Evolutionary conservation across 1,140 invertebrate species (phyloP).

Genomic region (Leptinotarsa undecemlineata): DNA sequence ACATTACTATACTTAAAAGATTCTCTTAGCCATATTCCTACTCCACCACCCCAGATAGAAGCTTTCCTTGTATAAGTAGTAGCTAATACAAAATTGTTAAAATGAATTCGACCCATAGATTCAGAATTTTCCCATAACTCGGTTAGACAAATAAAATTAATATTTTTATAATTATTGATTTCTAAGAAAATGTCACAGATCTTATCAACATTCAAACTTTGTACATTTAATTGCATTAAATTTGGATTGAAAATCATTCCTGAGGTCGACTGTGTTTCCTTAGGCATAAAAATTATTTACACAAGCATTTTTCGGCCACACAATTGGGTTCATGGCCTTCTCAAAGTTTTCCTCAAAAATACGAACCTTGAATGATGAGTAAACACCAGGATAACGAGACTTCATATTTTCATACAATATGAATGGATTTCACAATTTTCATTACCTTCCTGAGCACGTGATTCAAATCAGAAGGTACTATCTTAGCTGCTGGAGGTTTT

Average conservation of each 20-base stretch:
- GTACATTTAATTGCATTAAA: slow-evolving; percentile 2
- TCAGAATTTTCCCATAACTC: slow-evolving; percentile 9
- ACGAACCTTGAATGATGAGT: slow-evolving; percentile 11
- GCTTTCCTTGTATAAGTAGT: slow-evolving; percentile 11
- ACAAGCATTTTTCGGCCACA: slow-evolving; percentile 13
- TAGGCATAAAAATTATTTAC: slow-evolving; percentile 3
- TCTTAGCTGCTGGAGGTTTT: too few species aligned
- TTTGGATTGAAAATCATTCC: slow-evolving; percentile 3
- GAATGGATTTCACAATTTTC: too few species aligned
- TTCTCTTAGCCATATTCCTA: neutral
- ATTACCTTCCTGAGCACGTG: too few species aligned
- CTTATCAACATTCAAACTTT: slow-evolving; percentile 9
- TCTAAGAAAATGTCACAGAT: slow-evolving; percentile 10
- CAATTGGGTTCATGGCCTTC: neutral
- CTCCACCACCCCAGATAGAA: slow-evolving; percentile 1
- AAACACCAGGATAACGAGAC: too few species aligned
- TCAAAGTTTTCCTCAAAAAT: slow-evolving; percentile 8
- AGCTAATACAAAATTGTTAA: neutral
- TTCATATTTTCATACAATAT: too few species aligned
- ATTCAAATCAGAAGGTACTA: too few species aligned
- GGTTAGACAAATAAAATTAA: slow-evolving; percentile 8
- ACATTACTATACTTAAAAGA: neutral
- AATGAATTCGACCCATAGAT: neutral
- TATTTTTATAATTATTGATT: slow-evolving; percentile 11
- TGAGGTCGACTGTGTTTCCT: neutral